Percentiles rank a stretch among this genome's conserved stretches.
Evolutionary conservation across 2,113 vertebrate genomes (phyloP).

Genomic region (Austrofundulus limnaeus): DNA sequence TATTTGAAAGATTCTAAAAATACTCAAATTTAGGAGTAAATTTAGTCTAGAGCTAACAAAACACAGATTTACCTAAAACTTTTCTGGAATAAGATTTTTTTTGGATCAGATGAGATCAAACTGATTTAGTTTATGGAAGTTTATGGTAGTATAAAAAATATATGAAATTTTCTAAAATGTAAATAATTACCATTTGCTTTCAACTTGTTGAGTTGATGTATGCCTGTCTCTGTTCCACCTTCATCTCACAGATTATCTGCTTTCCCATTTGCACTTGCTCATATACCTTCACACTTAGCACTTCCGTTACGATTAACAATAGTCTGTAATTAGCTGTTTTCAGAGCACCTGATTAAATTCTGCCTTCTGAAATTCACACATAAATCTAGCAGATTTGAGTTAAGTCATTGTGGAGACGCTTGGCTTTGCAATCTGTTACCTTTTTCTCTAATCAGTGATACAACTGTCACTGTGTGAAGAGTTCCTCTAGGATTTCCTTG

Average conservation of each 20-base stretch:
- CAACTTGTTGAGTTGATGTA: conserved; percentile 9
- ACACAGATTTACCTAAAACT: too few species aligned
- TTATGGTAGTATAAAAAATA: background rate
- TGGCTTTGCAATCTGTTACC: background rate
- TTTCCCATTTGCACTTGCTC: conserved; percentile 39
- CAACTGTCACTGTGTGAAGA: conserved; percentile 16
- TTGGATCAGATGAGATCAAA: background rate
- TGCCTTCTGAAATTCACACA: conserved; percentile 14
- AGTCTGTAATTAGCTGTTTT: conserved; percentile 65
- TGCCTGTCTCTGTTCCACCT: conserved; percentile 35
- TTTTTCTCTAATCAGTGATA: conserved; percentile 24
- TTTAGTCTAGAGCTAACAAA: too few species aligned
- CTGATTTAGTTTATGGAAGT: too few species aligned
- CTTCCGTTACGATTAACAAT: conserved; percentile 72
- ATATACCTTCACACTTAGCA: conserved; percentile 62
- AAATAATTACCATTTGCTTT: conserved; percentile 19
- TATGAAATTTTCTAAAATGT: background rate
- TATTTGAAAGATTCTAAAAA: too few species aligned
- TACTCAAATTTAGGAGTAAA: too few species aligned
- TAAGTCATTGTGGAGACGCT: conserved; percentile 14
- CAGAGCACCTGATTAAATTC: conserved; percentile 28
- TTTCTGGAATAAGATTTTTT: too few species aligned
- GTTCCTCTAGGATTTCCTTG: conserved; percentile 30
- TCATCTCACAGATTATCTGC: conserved; percentile 55
- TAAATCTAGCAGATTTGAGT: conserved; percentile 4